phyloP scores from a whole-genome alignment of 2,888 invertebrate genomes.

The Parnassius apollo region DNA sequence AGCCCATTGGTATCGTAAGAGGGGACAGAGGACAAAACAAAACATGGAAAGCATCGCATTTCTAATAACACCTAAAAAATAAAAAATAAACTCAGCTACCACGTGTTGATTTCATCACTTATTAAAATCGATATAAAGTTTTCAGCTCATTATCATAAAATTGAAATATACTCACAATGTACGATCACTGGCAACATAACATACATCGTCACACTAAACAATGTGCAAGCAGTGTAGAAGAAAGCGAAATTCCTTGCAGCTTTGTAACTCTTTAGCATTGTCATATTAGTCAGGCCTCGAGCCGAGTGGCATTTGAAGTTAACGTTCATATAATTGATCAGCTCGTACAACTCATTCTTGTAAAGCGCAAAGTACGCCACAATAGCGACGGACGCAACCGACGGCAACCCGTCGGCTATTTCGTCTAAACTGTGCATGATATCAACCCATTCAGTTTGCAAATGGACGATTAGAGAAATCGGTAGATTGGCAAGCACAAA shows the following conservation, averaged over 20 bases:
- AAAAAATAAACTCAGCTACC: no score
- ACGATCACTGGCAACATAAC: slow-evolving; percentile 52
- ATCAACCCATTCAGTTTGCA: slow-evolving; percentile 59
- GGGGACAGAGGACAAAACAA: no score
- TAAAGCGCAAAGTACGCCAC: slow-evolving; percentile 56
- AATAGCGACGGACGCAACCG: slow-evolving; percentile 52
- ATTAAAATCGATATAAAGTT: not conserved
- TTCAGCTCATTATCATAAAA: slow-evolving; percentile 8
- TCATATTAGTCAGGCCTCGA: slow-evolving; percentile 66
- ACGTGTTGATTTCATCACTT: not conserved
- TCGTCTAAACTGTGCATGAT: slow-evolving; percentile 59
- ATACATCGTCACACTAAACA: slow-evolving; percentile 67
- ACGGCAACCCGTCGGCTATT: slow-evolving; percentile 60
- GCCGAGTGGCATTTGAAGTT: slow-evolving; percentile 66
- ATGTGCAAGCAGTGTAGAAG: slow-evolving; percentile 61
- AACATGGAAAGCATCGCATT: no score
- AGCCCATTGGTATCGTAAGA: no score
- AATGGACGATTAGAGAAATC: slow-evolving; percentile 45
- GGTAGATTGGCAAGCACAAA: slow-evolving; percentile 48
- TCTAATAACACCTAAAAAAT: no score
- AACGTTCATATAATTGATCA: slow-evolving; percentile 53
- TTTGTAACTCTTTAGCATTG: slow-evolving; percentile 55
- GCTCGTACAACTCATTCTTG: slow-evolving; percentile 50
- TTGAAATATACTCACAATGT: slow-evolving; percentile 55
- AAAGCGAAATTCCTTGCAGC: slow-evolving; percentile 57